Conservation (phyloP, 2,113 vertebrate genomes). For the Gallinago jamesoni region DNA sequence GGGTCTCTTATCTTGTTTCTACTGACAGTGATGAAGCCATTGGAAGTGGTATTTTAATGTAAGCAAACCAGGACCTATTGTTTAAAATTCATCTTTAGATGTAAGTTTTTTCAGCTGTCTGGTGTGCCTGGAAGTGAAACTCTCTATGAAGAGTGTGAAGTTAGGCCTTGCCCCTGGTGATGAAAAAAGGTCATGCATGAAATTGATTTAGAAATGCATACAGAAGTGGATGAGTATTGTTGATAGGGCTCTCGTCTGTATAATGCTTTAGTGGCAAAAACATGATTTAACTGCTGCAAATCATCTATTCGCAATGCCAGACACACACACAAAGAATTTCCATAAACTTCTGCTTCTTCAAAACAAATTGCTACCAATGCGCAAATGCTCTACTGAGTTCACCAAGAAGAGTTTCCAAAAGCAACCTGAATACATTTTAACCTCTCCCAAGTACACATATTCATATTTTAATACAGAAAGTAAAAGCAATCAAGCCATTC, state of each 20-base stretch:
- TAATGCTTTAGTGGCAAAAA: constrained; percentile 9
- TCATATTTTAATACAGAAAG: background rate
- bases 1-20: background rate
- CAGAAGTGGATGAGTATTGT: constrained; percentile 26
- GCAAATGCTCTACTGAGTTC: background rate
- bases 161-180: constrained; percentile 63
- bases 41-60: background rate
- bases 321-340: background rate
- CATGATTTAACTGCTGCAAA: background rate
- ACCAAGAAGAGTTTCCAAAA: background rate
- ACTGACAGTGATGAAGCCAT: background rate
- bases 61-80: background rate
- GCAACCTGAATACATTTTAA: background rate
- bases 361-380: background rate
- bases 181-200: constrained; percentile 49
- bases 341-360: background rate
- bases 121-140: background rate
- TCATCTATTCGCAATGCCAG: background rate
- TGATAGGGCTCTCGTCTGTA: background rate
- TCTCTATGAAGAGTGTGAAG: background rate
- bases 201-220: constrained; percentile 71
- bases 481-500: background rate
- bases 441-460: background rate
- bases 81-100: background rate
- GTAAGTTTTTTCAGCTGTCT: background rate